These are phyloP conservation scores for Apeltes quadracus DNA, from an alignment of 2,113 vertebrate genomes.

Conservation along the genomic window DNA sequence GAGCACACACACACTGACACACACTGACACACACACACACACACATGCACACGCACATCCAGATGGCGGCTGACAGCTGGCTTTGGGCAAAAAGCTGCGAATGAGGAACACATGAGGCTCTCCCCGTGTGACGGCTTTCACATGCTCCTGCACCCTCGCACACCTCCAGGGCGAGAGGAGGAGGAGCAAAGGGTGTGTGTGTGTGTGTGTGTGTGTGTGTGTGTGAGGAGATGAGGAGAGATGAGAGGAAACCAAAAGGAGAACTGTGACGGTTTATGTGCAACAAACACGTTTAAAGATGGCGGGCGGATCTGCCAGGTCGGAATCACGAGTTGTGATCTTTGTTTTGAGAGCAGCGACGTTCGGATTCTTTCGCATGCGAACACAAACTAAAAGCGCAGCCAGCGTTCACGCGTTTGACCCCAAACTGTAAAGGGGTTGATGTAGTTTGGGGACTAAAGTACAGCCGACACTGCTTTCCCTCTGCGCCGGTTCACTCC, in stretches of 20 bases:
- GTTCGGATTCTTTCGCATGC: neutral
- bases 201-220: conserved; percentile 18
- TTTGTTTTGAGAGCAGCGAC: neutral
- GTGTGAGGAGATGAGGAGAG: neutral
- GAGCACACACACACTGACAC: conserved; percentile 19
- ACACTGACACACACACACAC: conserved; percentile 38
- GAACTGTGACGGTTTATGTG: neutral
- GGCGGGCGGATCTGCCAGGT: neutral
- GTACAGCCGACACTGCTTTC: no score
- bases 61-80: conserved; percentile 80
- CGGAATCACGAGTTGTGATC: neutral
- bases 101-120: conserved; percentile 75
- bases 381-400: neutral
- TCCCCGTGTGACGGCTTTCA: conserved; percentile 75
- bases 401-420: neutral
- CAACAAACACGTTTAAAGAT: neutral
- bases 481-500: neutral
- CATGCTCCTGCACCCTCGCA: conserved; percentile 70
- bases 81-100: conserved; percentile 76
- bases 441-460: neutral
- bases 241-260: neutral
- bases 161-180: conserved; percentile 59
- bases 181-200: conserved; percentile 21
- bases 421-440: no score
- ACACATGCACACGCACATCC: conserved; percentile 57